Evolutionary conservation across 2,797 vertebrate genomes (phyloP), one percentile per base, ranked within the genome.

Genomic region (Hippocampus kuda): DNA sequence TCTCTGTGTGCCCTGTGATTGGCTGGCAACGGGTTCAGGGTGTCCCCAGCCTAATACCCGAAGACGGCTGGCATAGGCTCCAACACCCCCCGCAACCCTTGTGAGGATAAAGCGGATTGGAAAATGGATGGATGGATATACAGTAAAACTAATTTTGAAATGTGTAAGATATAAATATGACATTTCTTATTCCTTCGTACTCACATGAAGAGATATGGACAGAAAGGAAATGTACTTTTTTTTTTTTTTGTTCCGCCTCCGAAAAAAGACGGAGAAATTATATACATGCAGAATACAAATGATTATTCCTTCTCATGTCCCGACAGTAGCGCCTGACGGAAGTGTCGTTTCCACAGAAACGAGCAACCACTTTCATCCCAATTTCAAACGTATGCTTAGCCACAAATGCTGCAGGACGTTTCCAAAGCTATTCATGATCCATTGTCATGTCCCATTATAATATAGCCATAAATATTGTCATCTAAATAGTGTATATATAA

Each of bases 391-490:
- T 60, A 60, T 27, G 27, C 15, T 13, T 59, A 16, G 5, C 26
- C 56, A 30, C 56, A 59, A 16, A 24, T 24, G 54, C 26, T 9
- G 12, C 54, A 24, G 24, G n/a, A 56, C 10, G 22, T n/a, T 56
- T 56, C n/a, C 16, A 5, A 34, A 15, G 56, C 56, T 27, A 15
- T 57, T 57, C 2, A 57, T 27, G 11, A 57, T n/a, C 24, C 56
- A 59, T 54, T 41, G 70, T 57, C 46, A 70, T n/a, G 22, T 5
- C 61, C 18, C 62, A 49, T 62, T 69, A 27, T 60, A 13, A 16
- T 59, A 15, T 7, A 77, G 68, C 12, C 59, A 44, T 71, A n/a
- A n/a, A 56, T 74, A 51, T 71, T n/a, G 71, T 69, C 38, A 9
- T 51, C 4, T 59, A 15, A 16, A 15, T 59, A 4, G 12, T 38